Conservation (phyloP, 2,797 vertebrate genomes). For the Hoplostethus atlanticus region DNA sequence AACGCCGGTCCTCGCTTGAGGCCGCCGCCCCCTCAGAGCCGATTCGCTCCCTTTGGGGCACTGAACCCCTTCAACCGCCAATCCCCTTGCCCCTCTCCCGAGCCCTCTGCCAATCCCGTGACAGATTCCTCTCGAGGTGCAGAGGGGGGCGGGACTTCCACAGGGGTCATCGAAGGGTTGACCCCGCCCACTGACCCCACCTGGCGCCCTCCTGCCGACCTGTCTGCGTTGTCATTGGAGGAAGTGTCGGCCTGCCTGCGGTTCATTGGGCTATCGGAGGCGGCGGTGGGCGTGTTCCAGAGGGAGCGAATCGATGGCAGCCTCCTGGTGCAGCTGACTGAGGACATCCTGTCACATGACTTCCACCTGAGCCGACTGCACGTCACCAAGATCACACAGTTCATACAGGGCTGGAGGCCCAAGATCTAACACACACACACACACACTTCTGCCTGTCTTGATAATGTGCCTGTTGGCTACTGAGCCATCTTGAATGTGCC, state of each 20-base stretch:
- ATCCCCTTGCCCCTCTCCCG: conserved; percentile 85
- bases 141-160: conserved; percentile 84
- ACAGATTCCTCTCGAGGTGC: conserved; percentile 83
- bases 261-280: conserved; percentile 96
- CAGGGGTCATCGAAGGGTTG: conserved; percentile 81
- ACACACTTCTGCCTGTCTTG: conserved; percentile 24
- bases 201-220: conserved; percentile 93
- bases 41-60: conserved; percentile 93
- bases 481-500: conserved; percentile 80
- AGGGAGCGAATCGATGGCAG: conserved; percentile 96
- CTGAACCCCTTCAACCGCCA: conserved; percentile 92
- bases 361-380: conserved; percentile 97
- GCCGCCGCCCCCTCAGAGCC: conserved; percentile 88
- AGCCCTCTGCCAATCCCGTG: conserved; percentile 64
- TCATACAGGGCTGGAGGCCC: conserved; percentile 98
- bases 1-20: conserved; percentile 87
- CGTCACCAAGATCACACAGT: conserved; percentile 99
- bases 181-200: conserved; percentile 67
- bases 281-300: conserved; percentile 93
- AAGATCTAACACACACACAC: conserved; percentile 83
- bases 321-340: conserved; percentile 96
- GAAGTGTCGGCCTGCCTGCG: conserved; percentile 95
- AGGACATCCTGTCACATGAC: conserved; percentile 97
- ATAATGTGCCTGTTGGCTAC: conserved; percentile 76
- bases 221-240: conserved; percentile 94